Conservation (phyloP, 2,797 vertebrate genomes). For the Nothura maculosa region DNA sequence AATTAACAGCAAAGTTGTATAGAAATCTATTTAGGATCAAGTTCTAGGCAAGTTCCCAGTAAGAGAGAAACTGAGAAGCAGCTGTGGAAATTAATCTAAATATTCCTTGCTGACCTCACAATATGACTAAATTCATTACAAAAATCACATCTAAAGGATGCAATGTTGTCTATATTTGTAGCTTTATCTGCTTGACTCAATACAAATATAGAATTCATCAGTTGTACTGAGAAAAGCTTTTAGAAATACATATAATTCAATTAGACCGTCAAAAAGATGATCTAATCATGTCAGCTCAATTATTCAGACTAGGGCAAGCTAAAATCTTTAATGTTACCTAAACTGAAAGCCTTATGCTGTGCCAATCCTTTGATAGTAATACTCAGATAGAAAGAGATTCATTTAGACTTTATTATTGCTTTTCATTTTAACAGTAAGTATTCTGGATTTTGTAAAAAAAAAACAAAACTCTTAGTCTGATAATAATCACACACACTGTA, state of each 20-base stretch:
- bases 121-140: background rate
- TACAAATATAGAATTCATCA: background rate
- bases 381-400: background rate
- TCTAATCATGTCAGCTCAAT: conserved; percentile 43
- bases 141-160: background rate
- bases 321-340: background rate
- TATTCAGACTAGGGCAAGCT: background rate
- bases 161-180: background rate
- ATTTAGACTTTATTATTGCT: background rate
- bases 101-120: background rate
- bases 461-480: background rate
- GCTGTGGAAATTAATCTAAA: background rate
- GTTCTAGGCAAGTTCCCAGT: background rate
- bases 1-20: accelerated
- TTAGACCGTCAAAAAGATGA: conserved; percentile 51
- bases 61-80: background rate
- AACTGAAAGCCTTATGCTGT: background rate
- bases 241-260: conserved; percentile 28
- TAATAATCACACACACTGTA: background rate
- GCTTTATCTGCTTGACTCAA: background rate
- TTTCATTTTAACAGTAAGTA: background rate
- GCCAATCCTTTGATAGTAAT: background rate
- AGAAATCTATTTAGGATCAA: background rate
- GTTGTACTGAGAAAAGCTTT: background rate
- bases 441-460: background rate